Conservation (phyloP, 2,113 vertebrate species). For the Macheiramphus alcinus region DNA sequence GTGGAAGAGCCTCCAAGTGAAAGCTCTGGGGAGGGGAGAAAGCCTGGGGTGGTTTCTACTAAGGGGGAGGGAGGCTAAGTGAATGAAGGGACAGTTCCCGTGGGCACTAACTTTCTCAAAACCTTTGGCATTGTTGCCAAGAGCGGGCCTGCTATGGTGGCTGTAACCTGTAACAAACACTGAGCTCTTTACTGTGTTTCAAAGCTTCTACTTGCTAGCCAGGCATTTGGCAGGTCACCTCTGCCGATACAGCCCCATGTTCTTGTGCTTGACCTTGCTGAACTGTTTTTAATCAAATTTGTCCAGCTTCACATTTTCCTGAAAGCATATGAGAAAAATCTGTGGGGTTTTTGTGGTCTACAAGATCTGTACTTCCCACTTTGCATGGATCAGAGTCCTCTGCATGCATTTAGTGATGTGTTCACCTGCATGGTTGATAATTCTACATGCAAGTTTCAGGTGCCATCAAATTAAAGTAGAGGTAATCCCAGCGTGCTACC, state of each 20-base stretch:
- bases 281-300: neutral
- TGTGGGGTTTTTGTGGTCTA: neutral
- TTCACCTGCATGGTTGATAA: rapidly evolving
- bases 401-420: rapidly evolving
- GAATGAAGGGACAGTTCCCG: rapidly evolving
- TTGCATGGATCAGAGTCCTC: neutral
- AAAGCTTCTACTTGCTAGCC: neutral
- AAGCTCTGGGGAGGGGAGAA: neutral
- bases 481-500: neutral
- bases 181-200: neutral
- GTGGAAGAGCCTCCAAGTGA: neutral
- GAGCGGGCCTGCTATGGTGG: neutral
- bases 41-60: neutral
- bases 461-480: neutral
- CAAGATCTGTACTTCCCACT: neutral
- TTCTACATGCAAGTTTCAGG: neutral
- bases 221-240: neutral
- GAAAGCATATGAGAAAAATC: neutral
- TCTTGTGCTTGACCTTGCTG: neutral
- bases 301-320: neutral
- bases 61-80: no score
- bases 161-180: neutral
- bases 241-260: rapidly evolving
- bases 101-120: no score
- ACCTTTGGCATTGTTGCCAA: neutral